Conservation (phyloP, 2,113 vertebrate genomes). For the Crotalus horridus region DNA sequence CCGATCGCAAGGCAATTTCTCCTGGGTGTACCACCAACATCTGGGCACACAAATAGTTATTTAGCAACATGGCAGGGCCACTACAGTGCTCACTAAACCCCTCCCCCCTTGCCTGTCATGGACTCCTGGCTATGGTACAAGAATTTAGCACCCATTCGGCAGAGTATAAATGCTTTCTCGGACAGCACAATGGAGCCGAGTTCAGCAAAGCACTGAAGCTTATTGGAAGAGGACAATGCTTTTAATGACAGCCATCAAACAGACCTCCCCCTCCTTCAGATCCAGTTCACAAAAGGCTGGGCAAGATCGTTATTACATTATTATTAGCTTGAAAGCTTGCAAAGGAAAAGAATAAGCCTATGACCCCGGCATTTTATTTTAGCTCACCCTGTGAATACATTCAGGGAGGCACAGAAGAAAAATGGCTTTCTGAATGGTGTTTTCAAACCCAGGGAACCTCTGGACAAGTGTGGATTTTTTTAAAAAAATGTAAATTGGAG, state of each 20-base stretch:
- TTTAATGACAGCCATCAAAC: conserved; percentile 11
- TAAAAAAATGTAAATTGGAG: neutral
- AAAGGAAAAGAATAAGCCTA: neutral
- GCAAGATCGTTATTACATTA: conserved; percentile 1
- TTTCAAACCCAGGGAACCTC: neutral
- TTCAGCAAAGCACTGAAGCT: neutral
- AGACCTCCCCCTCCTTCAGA: neutral
- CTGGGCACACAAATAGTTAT: neutral
- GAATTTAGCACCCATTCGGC: neutral
- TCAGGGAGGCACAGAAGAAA: too few relatives aligned
- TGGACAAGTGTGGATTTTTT: neutral
- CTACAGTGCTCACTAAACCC: neutral
- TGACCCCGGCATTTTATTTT: neutral
- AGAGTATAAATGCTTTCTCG: neutral
- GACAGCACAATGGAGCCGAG: neutral
- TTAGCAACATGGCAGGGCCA: neutral
- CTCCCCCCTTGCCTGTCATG: neutral
- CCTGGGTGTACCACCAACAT: neutral
- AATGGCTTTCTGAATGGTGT: neutral
- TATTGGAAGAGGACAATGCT: conserved; percentile 7
- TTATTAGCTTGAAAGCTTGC: conserved; percentile 4
- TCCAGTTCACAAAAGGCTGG: neutral
- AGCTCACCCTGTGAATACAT: neutral
- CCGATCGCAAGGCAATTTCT: neutral
- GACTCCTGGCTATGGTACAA: neutral